These are phyloP conservation scores for Manis javanica DNA, from an alignment of 2,797 vertebrate genomes.

Conservation along the genomic window DNA sequence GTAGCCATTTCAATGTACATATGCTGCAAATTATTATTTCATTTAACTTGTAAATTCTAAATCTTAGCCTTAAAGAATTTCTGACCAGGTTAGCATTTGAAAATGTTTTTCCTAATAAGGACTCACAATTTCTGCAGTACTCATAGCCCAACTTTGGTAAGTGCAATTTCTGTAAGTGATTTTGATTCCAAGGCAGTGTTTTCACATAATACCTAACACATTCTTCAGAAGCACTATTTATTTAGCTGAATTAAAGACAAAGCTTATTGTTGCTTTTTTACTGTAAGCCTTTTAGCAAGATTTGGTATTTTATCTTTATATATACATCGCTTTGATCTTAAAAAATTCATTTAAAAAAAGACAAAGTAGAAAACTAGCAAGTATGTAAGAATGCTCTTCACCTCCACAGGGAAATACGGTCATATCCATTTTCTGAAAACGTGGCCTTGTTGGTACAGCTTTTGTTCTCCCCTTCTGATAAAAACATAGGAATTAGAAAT, in stretches of 20 bases:
- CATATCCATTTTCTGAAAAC: neutral
- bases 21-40: neutral
- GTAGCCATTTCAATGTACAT: neutral
- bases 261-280: neutral
- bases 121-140: neutral
- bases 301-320: neutral
- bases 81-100: neutral
- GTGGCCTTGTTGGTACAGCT: neutral
- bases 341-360: constrained; percentile 4
- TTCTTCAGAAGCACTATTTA: neutral
- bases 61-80: neutral
- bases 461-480: neutral
- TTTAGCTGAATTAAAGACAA: neutral
- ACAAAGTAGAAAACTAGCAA: constrained; percentile 22
- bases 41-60: constrained; percentile 32
- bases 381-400: neutral
- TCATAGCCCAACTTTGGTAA: neutral
- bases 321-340: neutral
- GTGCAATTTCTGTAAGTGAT: neutral
- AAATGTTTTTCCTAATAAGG: constrained; percentile 8
- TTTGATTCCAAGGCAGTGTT: neutral
- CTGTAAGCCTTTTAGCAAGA: constrained; percentile 19
- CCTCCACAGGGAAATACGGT: neutral
- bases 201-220: neutral
- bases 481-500: neutral